A percentile compares a stretch with the other conserved stretches of the same genome.
Conservation (phyloP, 2,113 vertebrate species). For the Nothoprocta perdicaria region DNA sequence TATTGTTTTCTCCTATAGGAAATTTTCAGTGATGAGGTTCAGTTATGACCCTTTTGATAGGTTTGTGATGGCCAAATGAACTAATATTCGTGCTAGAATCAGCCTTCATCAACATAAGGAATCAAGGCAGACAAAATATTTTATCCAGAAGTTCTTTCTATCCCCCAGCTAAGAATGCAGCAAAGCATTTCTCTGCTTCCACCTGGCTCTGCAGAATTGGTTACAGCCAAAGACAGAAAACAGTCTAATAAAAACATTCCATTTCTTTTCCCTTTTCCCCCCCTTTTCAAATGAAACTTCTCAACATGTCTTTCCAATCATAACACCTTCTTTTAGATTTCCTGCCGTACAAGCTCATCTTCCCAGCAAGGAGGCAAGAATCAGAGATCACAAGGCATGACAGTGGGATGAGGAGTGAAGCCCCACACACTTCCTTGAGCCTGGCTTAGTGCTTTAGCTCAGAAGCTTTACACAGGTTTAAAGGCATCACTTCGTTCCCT, state of each 20-base stretch:
- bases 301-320: background rate
- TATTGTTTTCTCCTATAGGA: background rate
- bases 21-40: background rate
- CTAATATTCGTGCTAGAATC: background rate
- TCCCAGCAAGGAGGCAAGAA: background rate
- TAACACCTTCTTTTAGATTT: background rate
- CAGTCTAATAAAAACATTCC: background rate
- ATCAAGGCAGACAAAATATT: background rate
- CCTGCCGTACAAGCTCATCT: background rate
- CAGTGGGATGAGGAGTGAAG: background rate
- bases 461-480: background rate
- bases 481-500: background rate
- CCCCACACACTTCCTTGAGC: rapidly evolving
- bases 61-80: background rate
- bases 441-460: rapidly evolving
- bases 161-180: background rate
- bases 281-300: background rate
- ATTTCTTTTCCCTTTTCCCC: background rate
- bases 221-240: background rate
- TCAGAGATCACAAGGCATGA: rapidly evolving
- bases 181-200: background rate
- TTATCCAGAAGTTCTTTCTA: background rate
- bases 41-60: background rate
- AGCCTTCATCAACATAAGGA: background rate
- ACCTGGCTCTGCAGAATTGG: background rate